phyloP scores from a whole-genome alignment of 2,113 vertebrate genomes.

The Ammodytes marinus region DNA sequence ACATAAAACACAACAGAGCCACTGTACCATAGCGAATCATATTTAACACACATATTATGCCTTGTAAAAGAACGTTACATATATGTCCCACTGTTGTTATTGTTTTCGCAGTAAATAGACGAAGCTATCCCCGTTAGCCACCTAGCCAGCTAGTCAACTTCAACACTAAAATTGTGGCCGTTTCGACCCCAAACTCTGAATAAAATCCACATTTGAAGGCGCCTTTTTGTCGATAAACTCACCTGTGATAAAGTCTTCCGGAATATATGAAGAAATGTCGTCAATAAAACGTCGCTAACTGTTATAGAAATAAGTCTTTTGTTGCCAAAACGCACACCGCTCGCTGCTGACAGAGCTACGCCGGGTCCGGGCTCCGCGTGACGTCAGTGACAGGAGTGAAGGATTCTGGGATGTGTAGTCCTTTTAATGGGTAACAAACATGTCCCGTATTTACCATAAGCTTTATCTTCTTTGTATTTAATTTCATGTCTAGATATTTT shows the following conservation, averaged over 20 bases:
- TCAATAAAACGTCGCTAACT: not conserved
- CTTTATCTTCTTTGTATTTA: too few relatives aligned
- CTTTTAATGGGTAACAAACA: not conserved
- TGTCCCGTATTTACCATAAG: not conserved
- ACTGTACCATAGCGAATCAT: too few relatives aligned
- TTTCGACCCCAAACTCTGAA: not conserved
- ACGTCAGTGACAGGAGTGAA: slow-evolving; percentile 39
- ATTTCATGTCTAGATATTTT: too few relatives aligned
- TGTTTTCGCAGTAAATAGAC: slow-evolving; percentile 56
- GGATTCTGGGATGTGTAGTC: slow-evolving; percentile 59
- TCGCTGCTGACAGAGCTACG: not conserved
- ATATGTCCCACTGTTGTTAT: slow-evolving; percentile 9
- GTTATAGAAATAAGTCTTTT: slow-evolving; percentile 7
- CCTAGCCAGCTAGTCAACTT: slow-evolving; percentile 34
- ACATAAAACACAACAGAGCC: too few relatives aligned
- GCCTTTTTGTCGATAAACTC: not conserved
- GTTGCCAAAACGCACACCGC: slow-evolving; percentile 16
- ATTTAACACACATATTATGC: too few relatives aligned
- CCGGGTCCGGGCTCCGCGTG: slow-evolving; percentile 61
- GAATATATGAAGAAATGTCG: not conserved
- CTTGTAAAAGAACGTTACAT: too few relatives aligned
- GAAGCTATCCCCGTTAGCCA: slow-evolving; percentile 56
- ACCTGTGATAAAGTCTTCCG: slow-evolving; percentile 17
- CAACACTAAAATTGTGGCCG: not conserved
- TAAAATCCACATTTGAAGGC: fast-evolving